These are phyloP conservation scores for Ataeniobius toweri DNA, from an alignment of 2,797 vertebrate genomes.

Conservation along the genomic window DNA sequence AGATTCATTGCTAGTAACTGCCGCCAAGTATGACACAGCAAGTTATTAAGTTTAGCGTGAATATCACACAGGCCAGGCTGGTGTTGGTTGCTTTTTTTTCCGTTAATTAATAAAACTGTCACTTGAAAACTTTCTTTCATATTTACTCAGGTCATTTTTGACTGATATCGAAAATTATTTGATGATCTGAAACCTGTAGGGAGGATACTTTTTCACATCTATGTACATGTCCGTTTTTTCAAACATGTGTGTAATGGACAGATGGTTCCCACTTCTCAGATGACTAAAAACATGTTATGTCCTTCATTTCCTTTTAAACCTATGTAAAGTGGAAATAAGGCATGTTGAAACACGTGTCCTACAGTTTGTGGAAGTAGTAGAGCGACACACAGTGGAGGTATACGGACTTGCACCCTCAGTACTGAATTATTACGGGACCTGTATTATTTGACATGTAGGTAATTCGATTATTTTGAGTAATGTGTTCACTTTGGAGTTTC, in stretches of 20 bases:
- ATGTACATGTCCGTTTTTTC: no score
- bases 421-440: background rate
- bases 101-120: background rate
- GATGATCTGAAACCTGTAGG: background rate
- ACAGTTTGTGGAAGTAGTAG: background rate
- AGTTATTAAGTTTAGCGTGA: background rate
- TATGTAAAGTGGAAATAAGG: background rate
- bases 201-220: no score
- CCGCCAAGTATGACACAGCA: background rate
- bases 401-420: background rate
- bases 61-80: background rate
- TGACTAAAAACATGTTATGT: background rate
- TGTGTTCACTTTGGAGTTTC: background rate
- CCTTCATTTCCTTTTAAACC: background rate
- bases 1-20: background rate
- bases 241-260: no score
- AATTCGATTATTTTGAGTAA: slow-evolving; percentile 4
- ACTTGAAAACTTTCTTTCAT: background rate
- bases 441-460: background rate
- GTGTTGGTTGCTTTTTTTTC: background rate
- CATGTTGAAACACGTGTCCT: background rate
- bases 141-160: background rate
- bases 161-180: background rate
- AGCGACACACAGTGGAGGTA: slow-evolving; percentile 34
- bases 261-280: no score